Base-by-base conservation (phyloP, 1,140 invertebrate species). In the Drosophila mojavensis region DNA sequence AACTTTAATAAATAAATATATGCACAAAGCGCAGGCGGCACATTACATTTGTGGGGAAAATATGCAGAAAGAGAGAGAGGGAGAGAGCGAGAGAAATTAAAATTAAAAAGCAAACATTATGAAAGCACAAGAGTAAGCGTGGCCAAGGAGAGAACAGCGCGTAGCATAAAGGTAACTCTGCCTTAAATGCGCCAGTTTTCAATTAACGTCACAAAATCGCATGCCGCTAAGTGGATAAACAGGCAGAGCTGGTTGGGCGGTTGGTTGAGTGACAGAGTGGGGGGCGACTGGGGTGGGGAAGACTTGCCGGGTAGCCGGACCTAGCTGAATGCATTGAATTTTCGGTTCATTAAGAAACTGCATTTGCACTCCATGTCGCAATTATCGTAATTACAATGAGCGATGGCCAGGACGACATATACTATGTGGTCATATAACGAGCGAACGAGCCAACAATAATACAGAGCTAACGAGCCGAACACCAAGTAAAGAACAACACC, bases 371-470 rank as follows among this genome's bases (percentile, higher is more conserved):
- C 61, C 84, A 75, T 79, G 75, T 82, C 79, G 82, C 89, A 88
- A 89, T 88, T 89, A 88, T 88, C 64, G 84, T 72, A 89, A 88
- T 88, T 88, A 88, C 83, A 88, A 89, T 84, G 77, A 88, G 67
- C 69, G 84, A 83, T 80, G 84, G 70, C 51, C 55, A 86, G 60
- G 60, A 86, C 78, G 64, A 61, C 76, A 75, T 17, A 47, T 47
- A 24, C 20, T 24, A 47, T 47, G 74, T 78, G 79, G 48, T 50
- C 26, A 66, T 70, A 69, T 70, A 69, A 48, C 63, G 75, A 65
- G 59, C 60, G 75, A 68, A 62, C 60, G 7, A 33, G 33, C 55
- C 83, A 86, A 83, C 65, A 77, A 82, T 88, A 88, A 79, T 88
- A 79, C 86, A 85, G 10, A 72, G 56, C 72, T 82, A 83, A 83